A percentile compares a stretch with the other conserved stretches of the same genome.
Evolutionary conservation across 2,113 vertebrate species (phyloP).

Genomic region (Otus sunia): DNA sequence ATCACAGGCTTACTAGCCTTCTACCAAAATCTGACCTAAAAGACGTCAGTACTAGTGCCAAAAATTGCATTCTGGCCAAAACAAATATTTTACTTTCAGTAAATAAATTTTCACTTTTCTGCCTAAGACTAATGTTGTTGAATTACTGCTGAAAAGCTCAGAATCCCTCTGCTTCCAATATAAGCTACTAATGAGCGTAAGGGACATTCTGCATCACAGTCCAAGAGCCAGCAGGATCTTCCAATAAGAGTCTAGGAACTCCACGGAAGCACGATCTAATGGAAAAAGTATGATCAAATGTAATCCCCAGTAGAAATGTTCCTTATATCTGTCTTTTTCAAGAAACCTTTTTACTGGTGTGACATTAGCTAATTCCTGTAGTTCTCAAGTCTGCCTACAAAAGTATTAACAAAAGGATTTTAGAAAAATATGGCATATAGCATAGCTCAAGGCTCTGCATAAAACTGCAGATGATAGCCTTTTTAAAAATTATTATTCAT

Average conservation of each 20-base stretch:
- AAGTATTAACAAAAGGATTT: not conserved
- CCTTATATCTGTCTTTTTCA: not conserved
- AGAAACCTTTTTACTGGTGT: not conserved
- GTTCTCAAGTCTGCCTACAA: not conserved
- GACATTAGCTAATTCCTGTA: slow-evolving; percentile 15
- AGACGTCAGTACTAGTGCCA: not conserved
- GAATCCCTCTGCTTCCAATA: slow-evolving; percentile 8
- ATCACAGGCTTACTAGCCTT: not conserved
- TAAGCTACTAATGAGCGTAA: not conserved
- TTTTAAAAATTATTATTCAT: not conserved
- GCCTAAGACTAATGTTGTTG: not conserved
- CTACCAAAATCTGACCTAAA: slow-evolving; percentile 23
- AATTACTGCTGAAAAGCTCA: slow-evolving; percentile 7
- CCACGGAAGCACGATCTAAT: not conserved
- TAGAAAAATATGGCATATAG: not conserved
- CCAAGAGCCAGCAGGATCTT: not conserved
- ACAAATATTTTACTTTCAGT: slow-evolving; percentile 44
- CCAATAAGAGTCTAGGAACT: not conserved
- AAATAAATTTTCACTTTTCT: slow-evolving; percentile 40
- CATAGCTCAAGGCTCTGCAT: not conserved
- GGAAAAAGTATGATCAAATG: not conserved
- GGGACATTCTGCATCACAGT: not conserved
- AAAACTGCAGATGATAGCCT: not conserved
- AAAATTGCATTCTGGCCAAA: slow-evolving; percentile 30
- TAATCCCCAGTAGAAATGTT: not conserved